Evolutionary conservation across 2,888 invertebrate genomes (phyloP).

Genomic region (Tyria jacobaeae): DNA sequence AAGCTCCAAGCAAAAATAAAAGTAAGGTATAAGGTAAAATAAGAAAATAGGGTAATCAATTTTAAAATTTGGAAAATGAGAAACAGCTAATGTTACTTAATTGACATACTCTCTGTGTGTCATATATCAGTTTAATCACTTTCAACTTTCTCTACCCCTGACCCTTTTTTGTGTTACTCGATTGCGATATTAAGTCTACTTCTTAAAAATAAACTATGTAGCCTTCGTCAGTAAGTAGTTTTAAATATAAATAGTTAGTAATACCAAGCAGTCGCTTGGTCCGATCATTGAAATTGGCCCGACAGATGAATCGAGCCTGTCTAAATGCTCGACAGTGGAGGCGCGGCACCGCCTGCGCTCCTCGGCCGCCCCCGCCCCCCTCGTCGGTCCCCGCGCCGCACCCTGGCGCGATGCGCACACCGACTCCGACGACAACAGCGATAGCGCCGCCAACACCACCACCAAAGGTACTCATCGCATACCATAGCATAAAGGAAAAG

Average conservation of each 20-base stretch:
- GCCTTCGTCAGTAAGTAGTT: background rate
- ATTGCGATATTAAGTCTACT: too few species aligned
- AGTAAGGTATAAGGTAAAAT: too few species aligned
- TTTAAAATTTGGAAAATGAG: too few species aligned
- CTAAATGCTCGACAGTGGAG: conserved; percentile 89
- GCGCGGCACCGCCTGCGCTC: conserved; percentile 85
- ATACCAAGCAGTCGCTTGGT: conserved; percentile 26
- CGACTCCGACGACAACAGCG: conserved; percentile 83
- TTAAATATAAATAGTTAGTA: background rate
- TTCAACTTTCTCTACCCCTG: too few species aligned
- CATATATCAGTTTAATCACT: too few species aligned
- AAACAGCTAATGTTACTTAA: too few species aligned
- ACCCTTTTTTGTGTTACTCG: too few species aligned
- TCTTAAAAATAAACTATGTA: too few species aligned
- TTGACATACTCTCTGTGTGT: too few species aligned
- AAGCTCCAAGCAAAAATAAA: too few species aligned
- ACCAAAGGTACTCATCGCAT: conserved; percentile 71
- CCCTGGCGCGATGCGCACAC: conserved; percentile 75
- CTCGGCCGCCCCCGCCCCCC: conserved; percentile 65
- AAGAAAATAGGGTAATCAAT: too few species aligned
- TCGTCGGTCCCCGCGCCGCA: conserved; percentile 45
- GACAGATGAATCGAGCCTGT: conserved; percentile 88
- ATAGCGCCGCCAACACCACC: conserved; percentile 82
- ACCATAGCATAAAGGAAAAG: too few species aligned
- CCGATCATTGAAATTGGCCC: conserved; percentile 42